Base-by-base conservation (phyloP, 2,113 vertebrate species). In the Poicephalus gulielmi region DNA sequence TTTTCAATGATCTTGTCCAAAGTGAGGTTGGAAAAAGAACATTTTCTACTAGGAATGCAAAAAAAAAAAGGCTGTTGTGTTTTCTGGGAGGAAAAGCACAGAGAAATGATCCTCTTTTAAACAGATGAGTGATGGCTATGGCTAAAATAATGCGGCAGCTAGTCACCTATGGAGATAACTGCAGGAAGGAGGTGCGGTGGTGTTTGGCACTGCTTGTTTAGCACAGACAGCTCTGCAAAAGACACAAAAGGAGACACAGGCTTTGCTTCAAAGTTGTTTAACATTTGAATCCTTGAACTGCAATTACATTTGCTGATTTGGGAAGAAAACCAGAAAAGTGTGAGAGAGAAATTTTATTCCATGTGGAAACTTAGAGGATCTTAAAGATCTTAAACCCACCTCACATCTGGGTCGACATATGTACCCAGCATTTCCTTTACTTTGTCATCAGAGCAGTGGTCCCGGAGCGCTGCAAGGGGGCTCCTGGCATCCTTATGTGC, bases 391-490 rank as follows among this genome's bases (percentile, higher is more conserved):
- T 35, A 67, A 92, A 84, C 7, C 14, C 55, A 59, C 6, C 13
- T 23, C 13, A 64, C 49, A 39, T 23, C 68, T 30, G 12, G 20
- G 8, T 2, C 1, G 4, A 49, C 44, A 25, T 3, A 2, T 0
- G 0, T 28, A 62, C 7, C 11, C n/a, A 41, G 7, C 11, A 4
- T 23, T 25, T 70, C 57, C 44, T 60, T 30, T 30, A 31, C 30
- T 33, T 43, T 83, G 59, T 20, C 64, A 19, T 52, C 33, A 49
- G n/a, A 80, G 31, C 10, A 5, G 7, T 43, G 33, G 30, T 62
- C 35, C 60, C 14, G 30, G 41, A 43, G 57, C 0, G 1, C 24
- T 44, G 47, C 0, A 0, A 57, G 57, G 31, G 43, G 52, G 15
- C 33, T 68, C 17, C 28, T 64, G 57, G 63, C 0, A 0, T 60